Evolutionary conservation across 2,113 vertebrate species (phyloP).

Genomic region (Tapirus terrestris): DNA sequence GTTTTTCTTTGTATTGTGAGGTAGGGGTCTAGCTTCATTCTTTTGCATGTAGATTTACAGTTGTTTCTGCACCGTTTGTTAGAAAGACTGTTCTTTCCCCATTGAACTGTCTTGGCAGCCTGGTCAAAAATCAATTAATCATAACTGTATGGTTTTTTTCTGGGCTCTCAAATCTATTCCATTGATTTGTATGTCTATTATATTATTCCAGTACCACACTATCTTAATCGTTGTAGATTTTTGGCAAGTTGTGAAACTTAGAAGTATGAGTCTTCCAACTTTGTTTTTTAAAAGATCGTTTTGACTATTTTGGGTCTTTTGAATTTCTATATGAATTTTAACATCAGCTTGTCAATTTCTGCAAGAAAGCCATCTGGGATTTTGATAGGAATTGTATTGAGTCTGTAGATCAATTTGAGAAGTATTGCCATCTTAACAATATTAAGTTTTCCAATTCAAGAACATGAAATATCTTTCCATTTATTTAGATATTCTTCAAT

Average conservation of each 20-base stretch:
- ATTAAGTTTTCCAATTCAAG: not conserved
- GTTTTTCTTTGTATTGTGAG: not conserved
- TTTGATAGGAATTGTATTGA: not conserved
- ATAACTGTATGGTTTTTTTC: not conserved
- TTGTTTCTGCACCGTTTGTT: not conserved
- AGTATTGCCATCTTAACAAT: not conserved
- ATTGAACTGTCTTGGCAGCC: not conserved
- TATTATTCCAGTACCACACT: not conserved
- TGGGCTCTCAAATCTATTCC: not conserved
- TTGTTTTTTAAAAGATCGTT: not conserved
- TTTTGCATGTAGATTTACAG: not conserved
- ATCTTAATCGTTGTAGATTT: conserved; percentile 9
- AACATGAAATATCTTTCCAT: not conserved
- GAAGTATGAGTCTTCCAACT: not conserved
- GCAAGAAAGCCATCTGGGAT: not conserved
- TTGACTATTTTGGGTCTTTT: not conserved
- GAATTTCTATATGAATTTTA: conserved; percentile 34
- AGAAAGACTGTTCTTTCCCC: not conserved
- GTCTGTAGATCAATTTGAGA: not conserved
- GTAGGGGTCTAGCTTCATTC: not conserved
- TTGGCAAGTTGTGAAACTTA: not conserved
- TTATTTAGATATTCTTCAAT: not conserved
- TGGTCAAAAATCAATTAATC: not conserved
- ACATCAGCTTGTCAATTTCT: not conserved
- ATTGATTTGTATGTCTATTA: not conserved